These are phyloP conservation scores for Drosophila longiperda DNA, from an alignment of 2,888 invertebrate genomes.

Conservation along the genomic window DNA sequence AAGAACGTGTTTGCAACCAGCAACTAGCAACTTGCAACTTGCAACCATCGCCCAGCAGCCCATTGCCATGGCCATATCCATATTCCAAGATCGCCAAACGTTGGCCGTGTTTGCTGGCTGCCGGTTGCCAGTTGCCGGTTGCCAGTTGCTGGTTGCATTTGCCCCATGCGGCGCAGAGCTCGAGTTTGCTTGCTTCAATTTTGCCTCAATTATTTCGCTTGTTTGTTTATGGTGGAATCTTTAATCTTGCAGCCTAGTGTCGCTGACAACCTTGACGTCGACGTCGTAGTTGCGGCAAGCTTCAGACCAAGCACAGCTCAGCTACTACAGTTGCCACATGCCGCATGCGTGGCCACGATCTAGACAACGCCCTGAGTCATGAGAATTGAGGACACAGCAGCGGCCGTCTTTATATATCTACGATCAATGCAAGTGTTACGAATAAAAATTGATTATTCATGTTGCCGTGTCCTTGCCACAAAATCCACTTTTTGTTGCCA, in stretches of 20 bases:
- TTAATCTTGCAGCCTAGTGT: slow-evolving; percentile 73
- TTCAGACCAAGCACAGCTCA: slow-evolving; percentile 23
- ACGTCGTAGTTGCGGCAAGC: slow-evolving; percentile 33
- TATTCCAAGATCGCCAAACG: slow-evolving; percentile 52
- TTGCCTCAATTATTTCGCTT: slow-evolving; percentile 82
- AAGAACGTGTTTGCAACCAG: slow-evolving; percentile 64
- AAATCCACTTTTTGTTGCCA: slow-evolving; percentile 1
- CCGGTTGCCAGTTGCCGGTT: not conserved
- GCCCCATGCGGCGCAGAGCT: slow-evolving; percentile 36
- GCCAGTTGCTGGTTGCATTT: slow-evolving; percentile 6
- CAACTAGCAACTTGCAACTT: not conserved
- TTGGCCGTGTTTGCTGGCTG: slow-evolving; percentile 13
- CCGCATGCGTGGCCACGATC: slow-evolving; percentile 73
- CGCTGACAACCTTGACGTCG: slow-evolving; percentile 69
- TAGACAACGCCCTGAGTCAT: slow-evolving; percentile 67
- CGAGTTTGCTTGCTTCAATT: slow-evolving; percentile 77
- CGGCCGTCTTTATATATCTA: slow-evolving; percentile 54
- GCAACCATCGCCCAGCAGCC: slow-evolving; percentile 9
- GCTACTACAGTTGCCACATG: slow-evolving; percentile 49
- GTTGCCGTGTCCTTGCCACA: slow-evolving; percentile 59
- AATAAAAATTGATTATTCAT: slow-evolving; percentile 78
- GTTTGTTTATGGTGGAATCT: slow-evolving; percentile 82
- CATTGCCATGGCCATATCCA: slow-evolving; percentile 61
- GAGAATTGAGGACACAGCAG: slow-evolving; percentile 16
- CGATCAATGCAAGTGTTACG: slow-evolving; percentile 61